Percentiles rank a stretch among this genome's conserved stretches.
phyloP scores from a whole-genome alignment of 2,113 vertebrate species.

The Dasyornis broadbenti region DNA sequence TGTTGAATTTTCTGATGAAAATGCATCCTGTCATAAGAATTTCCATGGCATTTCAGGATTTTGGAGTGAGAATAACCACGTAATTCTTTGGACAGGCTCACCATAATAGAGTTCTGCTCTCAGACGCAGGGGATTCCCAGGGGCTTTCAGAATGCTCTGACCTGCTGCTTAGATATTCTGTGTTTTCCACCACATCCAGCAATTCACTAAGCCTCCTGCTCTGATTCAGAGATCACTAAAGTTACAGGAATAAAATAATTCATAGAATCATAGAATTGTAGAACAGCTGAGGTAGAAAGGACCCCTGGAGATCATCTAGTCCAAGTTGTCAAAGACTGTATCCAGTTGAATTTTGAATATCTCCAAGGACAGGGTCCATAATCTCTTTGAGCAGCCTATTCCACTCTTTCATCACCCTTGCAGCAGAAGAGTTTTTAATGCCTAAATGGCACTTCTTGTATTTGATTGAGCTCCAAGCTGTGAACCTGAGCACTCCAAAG shows the following conservation, averaged over 20 bases:
- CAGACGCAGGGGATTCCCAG: neutral
- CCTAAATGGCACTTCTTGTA: neutral
- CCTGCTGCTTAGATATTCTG: neutral
- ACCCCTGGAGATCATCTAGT: neutral
- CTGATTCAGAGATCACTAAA: neutral
- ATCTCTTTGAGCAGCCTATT: neutral
- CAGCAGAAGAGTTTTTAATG: neutral
- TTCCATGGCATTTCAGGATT: neutral
- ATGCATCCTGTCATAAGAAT: neutral
- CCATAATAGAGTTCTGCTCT: neutral
- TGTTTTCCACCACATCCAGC: neutral
- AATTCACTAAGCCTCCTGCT: neutral
- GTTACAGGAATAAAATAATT: slow-evolving; percentile 21
- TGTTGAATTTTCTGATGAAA: neutral
- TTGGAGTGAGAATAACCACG: neutral
- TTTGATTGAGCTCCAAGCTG: neutral
- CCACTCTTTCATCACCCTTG: neutral
- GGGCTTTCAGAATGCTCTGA: neutral
- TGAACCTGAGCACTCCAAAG: neutral
- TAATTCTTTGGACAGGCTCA: neutral
- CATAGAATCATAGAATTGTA: neutral
- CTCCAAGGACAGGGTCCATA: neutral
- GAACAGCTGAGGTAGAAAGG: neutral
- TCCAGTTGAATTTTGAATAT: neutral
- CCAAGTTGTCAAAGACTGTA: neutral